Evolutionary conservation across 2,113 vertebrate species (phyloP).

Genomic region (Oreochromis tanganicae): DNA sequence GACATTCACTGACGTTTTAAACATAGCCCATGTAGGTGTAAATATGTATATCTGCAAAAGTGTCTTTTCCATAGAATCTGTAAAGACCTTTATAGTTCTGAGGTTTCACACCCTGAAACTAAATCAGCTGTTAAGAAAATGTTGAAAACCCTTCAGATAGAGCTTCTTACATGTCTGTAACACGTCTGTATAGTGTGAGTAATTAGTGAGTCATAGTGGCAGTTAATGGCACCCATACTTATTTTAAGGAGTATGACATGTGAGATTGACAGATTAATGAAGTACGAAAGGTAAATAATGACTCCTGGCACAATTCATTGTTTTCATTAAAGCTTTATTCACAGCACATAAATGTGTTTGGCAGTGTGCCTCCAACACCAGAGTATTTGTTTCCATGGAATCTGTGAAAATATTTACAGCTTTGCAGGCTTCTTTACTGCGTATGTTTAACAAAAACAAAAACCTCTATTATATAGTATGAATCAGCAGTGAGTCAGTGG

Average conservation of each 20-base stretch:
- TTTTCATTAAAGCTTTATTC: neutral
- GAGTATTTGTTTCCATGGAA: neutral
- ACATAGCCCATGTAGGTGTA: rapidly evolving
- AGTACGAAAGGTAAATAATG: neutral
- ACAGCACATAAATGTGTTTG: neutral
- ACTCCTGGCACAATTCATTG: neutral
- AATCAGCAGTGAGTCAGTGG: neutral
- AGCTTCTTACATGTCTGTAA: neutral
- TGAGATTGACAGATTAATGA: neutral
- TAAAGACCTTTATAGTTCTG: neutral
- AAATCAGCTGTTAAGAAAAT: neutral
- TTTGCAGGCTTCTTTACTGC: neutral
- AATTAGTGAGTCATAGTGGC: neutral
- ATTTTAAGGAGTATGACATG: neutral
- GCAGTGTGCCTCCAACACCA: neutral
- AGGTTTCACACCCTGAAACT: rapidly evolving
- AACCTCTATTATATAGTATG: neutral
- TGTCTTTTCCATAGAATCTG: rapidly evolving
- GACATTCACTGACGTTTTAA: neutral
- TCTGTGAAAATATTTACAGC: neutral
- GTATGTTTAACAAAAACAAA: rapidly evolving
- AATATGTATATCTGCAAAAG: neutral
- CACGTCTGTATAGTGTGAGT: neutral
- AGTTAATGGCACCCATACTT: neutral
- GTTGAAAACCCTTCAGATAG: neutral